Evolutionary conservation across 2,888 invertebrate species (phyloP).

Genomic region (Trissolcus japonicus): DNA sequence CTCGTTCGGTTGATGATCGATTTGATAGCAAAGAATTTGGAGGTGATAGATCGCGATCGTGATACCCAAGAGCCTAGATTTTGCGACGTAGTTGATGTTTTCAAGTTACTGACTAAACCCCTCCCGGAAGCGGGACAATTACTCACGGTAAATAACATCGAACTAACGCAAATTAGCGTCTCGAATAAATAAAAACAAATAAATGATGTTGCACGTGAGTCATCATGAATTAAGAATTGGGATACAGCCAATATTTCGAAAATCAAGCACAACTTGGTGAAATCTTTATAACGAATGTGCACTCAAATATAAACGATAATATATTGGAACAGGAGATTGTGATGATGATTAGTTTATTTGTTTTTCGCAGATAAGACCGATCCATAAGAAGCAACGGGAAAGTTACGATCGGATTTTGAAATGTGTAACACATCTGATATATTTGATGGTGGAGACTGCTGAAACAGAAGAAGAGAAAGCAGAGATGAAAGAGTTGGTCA

Average conservation of each 20-base stretch:
- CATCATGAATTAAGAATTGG: no score
- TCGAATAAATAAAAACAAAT: not conserved
- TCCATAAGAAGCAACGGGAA: conserved; percentile 87
- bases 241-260: no score
- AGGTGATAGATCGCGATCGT: conserved; percentile 76
- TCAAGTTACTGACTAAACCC: conserved; percentile 82
- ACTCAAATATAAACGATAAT: no score
- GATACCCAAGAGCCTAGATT: conserved; percentile 80
- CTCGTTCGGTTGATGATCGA: conserved; percentile 90
- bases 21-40: conserved; percentile 80
- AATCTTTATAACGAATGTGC: no score
- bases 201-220: no score
- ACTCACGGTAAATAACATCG: conserved; percentile 69
- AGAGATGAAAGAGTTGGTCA: conserved; percentile 76
- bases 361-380: conserved; percentile 80
- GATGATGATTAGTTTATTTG: no score
- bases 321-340: no score
- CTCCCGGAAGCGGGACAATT: conserved; percentile 77
- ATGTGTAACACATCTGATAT: conserved; percentile 87
- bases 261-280: no score
- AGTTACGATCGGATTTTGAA: conserved; percentile 88
- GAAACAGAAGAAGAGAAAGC: conserved; percentile 77
- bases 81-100: conserved; percentile 84
- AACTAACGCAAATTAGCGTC: not conserved
- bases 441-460: conserved; percentile 82